Evolutionary conservation across 2,113 vertebrate genomes (phyloP).

Genomic region (Dromaius novaehollandiae): DNA sequence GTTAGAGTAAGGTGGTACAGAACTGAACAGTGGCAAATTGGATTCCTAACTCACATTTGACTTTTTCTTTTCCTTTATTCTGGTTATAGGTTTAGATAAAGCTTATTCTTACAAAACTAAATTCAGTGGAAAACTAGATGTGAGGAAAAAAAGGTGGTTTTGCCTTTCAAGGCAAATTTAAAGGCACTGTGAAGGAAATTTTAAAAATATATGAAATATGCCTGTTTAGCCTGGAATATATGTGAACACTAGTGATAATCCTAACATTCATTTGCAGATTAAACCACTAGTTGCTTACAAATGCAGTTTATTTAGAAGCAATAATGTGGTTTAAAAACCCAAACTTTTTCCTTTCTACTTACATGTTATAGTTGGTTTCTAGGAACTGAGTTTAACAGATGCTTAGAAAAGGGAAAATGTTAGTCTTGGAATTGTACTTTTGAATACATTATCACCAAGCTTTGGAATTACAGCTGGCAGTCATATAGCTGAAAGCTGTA

Average conservation of each 20-base stretch:
- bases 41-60: background rate
- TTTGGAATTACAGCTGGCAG: background rate
- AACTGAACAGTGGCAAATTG: background rate
- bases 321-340: background rate
- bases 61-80: rapidly evolving
- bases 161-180: background rate
- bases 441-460: background rate
- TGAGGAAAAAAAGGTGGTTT: background rate
- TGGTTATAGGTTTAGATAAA: background rate
- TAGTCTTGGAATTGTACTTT: background rate
- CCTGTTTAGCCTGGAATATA: rapidly evolving
- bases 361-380: background rate
- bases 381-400: background rate
- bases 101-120: background rate
- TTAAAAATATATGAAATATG: background rate
- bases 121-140: background rate
- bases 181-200: background rate
- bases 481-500: background rate
- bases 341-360: background rate
- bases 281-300: background rate
- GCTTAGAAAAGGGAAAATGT: background rate
- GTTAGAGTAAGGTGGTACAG: background rate
- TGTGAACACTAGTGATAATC: background rate
- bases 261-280: background rate
- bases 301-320: background rate